Evolutionary conservation across 2,888 invertebrate genomes (phyloP).

Genomic region (Rhodophaea formosa): DNA sequence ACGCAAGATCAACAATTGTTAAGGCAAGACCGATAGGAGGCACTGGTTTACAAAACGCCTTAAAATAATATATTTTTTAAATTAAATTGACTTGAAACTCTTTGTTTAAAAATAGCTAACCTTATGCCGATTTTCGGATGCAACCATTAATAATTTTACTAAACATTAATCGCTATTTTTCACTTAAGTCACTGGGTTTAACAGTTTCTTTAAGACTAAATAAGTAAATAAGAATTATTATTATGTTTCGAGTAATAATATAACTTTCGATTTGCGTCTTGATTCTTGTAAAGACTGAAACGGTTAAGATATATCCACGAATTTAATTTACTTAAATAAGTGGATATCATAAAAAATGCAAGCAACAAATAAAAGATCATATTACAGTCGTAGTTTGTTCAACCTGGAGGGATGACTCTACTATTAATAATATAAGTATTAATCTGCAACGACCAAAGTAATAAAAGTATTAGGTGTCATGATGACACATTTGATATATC

Average conservation of each 20-base stretch:
- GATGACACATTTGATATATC: neutral
- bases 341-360: neutral
- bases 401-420: neutral
- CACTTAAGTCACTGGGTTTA: no score
- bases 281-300: neutral
- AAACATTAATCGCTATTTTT: no score
- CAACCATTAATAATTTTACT: no score
- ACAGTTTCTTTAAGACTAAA: neutral
- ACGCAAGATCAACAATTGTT: slow-evolving; percentile 35
- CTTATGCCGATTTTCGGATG: no score
- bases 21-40: slow-evolving; percentile 60
- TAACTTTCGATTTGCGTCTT: neutral
- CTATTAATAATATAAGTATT: neutral
- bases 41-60: slow-evolving; percentile 32
- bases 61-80: neutral
- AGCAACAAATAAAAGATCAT: neutral
- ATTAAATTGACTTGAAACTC: neutral
- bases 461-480: neutral
- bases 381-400: neutral
- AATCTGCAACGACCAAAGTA: neutral
- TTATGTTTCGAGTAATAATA: no score
- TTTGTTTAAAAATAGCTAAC: no score
- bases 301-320: neutral
- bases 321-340: neutral
- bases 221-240: neutral